Evolutionary conservation across 2,888 invertebrate genomes (phyloP).

Genomic region (Stenichneumon culpator): DNA sequence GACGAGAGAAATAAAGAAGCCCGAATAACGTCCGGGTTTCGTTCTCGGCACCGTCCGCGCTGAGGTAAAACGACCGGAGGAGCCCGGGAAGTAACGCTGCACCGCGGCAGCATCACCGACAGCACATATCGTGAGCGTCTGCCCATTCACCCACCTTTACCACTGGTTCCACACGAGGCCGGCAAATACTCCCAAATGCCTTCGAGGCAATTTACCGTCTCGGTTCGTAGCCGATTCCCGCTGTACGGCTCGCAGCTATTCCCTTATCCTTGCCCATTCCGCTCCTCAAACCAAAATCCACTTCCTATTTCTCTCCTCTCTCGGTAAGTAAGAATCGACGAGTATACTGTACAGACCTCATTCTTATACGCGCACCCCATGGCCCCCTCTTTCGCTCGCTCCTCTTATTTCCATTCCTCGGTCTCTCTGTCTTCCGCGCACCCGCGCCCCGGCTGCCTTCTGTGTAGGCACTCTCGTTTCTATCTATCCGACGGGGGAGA

Average conservation of each 20-base stretch:
- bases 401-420: conserved; percentile 48
- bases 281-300: conserved; percentile 46
- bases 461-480: conserved; percentile 47
- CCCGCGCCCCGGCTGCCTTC: conserved; percentile 19
- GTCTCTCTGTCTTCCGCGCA: conserved; percentile 16
- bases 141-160: conserved; percentile 56
- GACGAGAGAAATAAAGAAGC: conserved; percentile 26
- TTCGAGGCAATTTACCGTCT: conserved; percentile 74
- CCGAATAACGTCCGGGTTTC: conserved; percentile 28
- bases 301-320: conserved; percentile 41
- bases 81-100: conserved; percentile 16
- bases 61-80: conserved; percentile 15
- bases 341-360: conserved; percentile 37
- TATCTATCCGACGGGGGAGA: conserved; percentile 61
- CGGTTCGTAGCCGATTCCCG: conserved; percentile 28
- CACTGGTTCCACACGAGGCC: conserved; percentile 44
- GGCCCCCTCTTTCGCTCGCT: conserved; percentile 29
- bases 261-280: conserved; percentile 11
- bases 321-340: conserved; percentile 47
- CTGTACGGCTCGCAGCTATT: conserved; percentile 4
- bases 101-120: conserved; percentile 24
- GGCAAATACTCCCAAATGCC: conserved; percentile 71
- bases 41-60: conserved; percentile 27
- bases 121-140: conserved; percentile 47
- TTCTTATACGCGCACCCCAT: conserved; percentile 40